phyloP scores from a whole-genome alignment of 2,797 vertebrate species.

The Merluccius polli region DNA sequence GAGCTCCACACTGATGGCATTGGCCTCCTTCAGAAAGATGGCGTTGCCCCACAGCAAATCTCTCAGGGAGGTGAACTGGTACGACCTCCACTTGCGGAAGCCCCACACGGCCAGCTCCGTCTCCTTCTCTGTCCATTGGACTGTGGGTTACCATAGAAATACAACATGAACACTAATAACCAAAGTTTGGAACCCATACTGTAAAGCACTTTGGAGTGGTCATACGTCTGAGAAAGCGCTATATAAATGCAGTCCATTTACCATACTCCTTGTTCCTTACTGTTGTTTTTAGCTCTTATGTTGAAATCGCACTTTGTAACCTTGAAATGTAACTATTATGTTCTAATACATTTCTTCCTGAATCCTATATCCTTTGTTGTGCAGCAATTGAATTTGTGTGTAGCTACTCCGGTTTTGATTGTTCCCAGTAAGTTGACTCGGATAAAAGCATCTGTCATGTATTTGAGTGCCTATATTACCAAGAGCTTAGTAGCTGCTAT shows the following conservation, averaged over 20 bases:
- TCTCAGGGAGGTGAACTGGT: conserved; percentile 96
- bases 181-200: neutral
- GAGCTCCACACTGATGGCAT: conserved; percentile 95
- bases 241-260: no score
- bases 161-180: neutral
- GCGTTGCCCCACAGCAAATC: conserved; percentile 96
- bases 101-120: conserved; percentile 89
- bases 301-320: neutral
- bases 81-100: conserved; percentile 94
- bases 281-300: neutral
- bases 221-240: no score
- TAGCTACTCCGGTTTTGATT: no score
- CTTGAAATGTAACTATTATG: neutral
- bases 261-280: neutral
- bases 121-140: conserved; percentile 90
- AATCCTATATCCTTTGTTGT: no score
- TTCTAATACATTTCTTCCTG: neutral
- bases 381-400: no score
- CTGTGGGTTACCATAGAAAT: conserved; percentile 58
- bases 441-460: neutral
- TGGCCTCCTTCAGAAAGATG: conserved; percentile 97
- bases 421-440: neutral
- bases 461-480: no score
- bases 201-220: no score
- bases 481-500: no score